These are phyloP conservation scores for Temnothorax unifasciatus DNA, from an alignment of 2,888 invertebrate genomes.

Conservation along the genomic window DNA sequence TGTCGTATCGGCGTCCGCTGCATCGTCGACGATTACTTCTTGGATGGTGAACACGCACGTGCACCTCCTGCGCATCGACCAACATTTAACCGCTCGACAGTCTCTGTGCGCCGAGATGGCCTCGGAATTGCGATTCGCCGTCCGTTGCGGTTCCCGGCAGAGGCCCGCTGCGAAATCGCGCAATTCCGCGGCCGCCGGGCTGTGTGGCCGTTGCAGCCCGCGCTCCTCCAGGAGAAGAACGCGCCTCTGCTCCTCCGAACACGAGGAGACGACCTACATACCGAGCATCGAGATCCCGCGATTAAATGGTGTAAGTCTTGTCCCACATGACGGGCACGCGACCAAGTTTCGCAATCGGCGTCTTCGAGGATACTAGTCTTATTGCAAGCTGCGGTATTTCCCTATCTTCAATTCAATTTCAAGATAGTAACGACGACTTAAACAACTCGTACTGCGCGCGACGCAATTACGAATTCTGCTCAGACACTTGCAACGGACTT, in stretches of 20 bases:
- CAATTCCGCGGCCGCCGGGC: constrained; percentile 78
- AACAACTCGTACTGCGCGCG: not conserved
- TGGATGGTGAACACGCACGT: constrained; percentile 52
- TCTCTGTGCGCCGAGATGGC: constrained; percentile 98
- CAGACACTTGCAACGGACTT: constrained; percentile 2
- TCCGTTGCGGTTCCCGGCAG: constrained; percentile 95
- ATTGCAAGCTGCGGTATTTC: not conserved
- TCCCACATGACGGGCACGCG: constrained; percentile 79
- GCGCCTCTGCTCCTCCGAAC: constrained; percentile 80
- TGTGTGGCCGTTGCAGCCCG: constrained; percentile 84
- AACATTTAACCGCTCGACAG: constrained; percentile 83
- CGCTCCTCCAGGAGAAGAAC: constrained; percentile 81
- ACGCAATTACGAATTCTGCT: constrained; percentile 23
- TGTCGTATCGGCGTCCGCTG: constrained; percentile 67
- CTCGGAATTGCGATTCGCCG: constrained; percentile 96
- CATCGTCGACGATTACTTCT: constrained; percentile 38
- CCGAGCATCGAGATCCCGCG: constrained; percentile 85
- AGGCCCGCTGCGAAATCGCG: constrained; percentile 93
- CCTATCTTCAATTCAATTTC: not conserved
- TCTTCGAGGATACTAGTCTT: constrained; percentile 14
- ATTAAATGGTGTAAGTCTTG: constrained; percentile 86
- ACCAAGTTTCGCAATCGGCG: constrained; percentile 34
- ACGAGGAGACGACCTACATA: constrained; percentile 85
- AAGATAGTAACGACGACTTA: not conserved
- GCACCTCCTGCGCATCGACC: constrained; percentile 28